Conservation (phyloP, 2,113 vertebrate species). For the Nibea albiflora region DNA sequence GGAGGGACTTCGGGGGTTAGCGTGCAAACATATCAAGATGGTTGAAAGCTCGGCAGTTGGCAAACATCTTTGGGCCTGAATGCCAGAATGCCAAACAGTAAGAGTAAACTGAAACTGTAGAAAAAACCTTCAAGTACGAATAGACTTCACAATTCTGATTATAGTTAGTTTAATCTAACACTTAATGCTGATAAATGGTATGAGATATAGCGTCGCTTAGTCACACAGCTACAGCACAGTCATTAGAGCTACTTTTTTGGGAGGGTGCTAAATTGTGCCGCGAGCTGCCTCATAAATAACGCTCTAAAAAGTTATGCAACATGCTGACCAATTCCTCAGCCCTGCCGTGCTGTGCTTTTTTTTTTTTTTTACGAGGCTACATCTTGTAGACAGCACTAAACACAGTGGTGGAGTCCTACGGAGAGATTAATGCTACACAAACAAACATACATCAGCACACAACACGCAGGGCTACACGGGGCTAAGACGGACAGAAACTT, state of each 20-base stretch:
- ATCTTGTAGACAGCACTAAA: conserved; percentile 41
- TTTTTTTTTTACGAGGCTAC: conserved; percentile 52
- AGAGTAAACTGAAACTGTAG: background rate
- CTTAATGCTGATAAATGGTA: background rate
- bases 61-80: conserved; percentile 43
- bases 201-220: background rate
- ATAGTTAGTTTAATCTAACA: background rate
- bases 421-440: conserved; percentile 62
- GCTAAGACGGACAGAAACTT: conserved; percentile 50
- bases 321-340: conserved; percentile 42
- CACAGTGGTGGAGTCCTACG: conserved; percentile 26
- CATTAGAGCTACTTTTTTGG: background rate
- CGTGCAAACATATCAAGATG: conserved; percentile 46
- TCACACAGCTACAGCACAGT: background rate
- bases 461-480: conserved; percentile 31
- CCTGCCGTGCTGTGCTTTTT: conserved; percentile 38
- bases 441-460: conserved; percentile 43
- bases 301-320: conserved; percentile 9
- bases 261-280: background rate
- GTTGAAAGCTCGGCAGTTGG: conserved; percentile 47
- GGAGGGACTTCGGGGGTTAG: conserved; percentile 37
- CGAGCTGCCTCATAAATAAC: conserved; percentile 25
- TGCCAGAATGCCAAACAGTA: conserved; percentile 28
- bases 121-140: background rate
- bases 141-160: background rate